Base-by-base conservation (phyloP, 2,888 invertebrate species). In the Ethmia dodecea region DNA sequence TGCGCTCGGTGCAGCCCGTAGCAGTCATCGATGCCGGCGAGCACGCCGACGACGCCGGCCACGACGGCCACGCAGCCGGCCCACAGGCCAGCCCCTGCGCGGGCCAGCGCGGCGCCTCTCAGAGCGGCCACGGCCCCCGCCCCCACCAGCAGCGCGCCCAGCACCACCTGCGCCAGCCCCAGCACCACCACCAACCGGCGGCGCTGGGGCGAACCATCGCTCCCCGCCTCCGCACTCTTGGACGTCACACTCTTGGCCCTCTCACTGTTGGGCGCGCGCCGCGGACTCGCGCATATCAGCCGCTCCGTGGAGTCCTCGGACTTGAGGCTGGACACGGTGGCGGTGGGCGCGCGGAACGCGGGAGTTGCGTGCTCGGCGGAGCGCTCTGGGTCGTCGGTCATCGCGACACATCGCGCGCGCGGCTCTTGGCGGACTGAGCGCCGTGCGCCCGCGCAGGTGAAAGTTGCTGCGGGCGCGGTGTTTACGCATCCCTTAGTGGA, bases 41-140 rank as follows among this genome's bases (percentile, higher is more conserved):
- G 74, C 31, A 91, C 88, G 3, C 91, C 92, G 3, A 90, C 76
- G 0, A 81, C 79, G 1, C 91, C 91, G 1, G 91, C 88, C 4
- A 88, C 88, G 10, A 91, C 87, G 6, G 90, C 89, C 25, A 90
- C 76, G 42, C 89, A 88, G 12, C 92, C 91, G 28, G 91, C 89
- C 92, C 92, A 92, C 35, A 91, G 77, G 2, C 91, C 91, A 1
- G 90, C 91, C 13, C 91, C 91, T 15, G 88, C 88, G 33, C 88
- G 63, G 16, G 89, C 76, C 43, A 87, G 65, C 40, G 86, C 79
- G 28, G 91, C 89, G 28, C 89, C 89, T 60, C 90, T 89, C 45
- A 90, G 87, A 45, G 91, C 86, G 2, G 89, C 90, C 44, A 90
- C 58, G 13, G 90, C 88, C 1, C 92, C 92, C 38, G 89, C 89